Base-by-base conservation (phyloP, 2,113 vertebrate genomes). In the Speoplatyrhinus poulsoni region DNA sequence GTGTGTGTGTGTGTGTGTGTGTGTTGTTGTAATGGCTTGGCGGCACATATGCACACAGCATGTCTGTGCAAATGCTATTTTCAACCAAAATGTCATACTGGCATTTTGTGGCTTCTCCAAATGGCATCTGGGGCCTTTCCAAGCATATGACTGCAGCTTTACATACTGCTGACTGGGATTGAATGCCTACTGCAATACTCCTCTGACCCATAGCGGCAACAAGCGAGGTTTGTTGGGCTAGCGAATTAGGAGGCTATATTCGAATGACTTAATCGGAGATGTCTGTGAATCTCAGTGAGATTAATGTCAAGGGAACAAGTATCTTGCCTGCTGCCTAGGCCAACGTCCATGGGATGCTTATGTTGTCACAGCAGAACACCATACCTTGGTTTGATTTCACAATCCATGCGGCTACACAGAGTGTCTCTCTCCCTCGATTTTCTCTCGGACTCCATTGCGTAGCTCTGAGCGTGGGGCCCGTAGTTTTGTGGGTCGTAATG, bases 401-500 rank as follows among this genome's bases (percentile, higher is more conserved):
- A 41, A 26, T 41, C 12, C 80, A 80, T 53, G 67, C 81, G 72
- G 46, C 33, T 47, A 46, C 12, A 26, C 47, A 47, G 16, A 9
- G 32, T 12, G 63, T 33, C 56, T 33, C 57, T 59, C 57, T 36
- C 26, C 12, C 57, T 63, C 61, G 19, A 1, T 50, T n/a, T 63
- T 11, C 19, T 16, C 19, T 52, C 26, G 10, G 71, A 62, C 76
- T 76, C n/a, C 36, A 0, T 68, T 60, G 60, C 76, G 53, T 65
- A 65, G 58, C 61, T 50, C 12, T 73, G 53, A 74, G 67, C 50
- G 6, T 46, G 50, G 73, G 72, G 56, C 47, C 7, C 54, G 54
- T 46, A 17, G 48, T 65, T 82, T 78, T 80, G 79, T 55, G 67
- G 78, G 65, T 70, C 76, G 64, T 85, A 88, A 89, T 85, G 84